These are phyloP conservation scores for Nannoperca obscura DNA, from an alignment of 2,797 vertebrate genomes.

Conservation along the genomic window DNA sequence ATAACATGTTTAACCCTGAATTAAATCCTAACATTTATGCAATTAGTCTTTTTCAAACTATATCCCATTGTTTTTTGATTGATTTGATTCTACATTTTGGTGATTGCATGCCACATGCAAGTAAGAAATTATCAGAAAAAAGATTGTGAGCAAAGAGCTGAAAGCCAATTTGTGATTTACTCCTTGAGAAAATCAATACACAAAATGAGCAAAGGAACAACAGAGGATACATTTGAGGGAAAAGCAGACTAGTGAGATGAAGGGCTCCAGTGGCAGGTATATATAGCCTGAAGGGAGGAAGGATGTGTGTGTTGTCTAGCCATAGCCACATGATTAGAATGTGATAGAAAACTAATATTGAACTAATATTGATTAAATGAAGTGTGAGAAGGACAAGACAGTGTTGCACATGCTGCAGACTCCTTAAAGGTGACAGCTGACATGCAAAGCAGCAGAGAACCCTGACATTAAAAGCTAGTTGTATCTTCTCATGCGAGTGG, in stretches of 20 bases:
- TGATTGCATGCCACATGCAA: conserved; percentile 59
- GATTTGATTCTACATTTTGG: neutral
- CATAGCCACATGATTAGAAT: neutral
- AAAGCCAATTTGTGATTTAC: conserved; percentile 52
- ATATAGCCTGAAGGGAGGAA: conserved; percentile 16
- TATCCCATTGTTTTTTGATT: neutral
- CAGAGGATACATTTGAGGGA: conserved; percentile 24
- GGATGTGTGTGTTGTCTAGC: conserved; percentile 9
- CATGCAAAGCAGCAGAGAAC: conserved; percentile 36
- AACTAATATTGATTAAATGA: neutral
- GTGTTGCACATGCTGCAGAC: conserved; percentile 52
- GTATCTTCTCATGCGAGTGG: conserved; percentile 30
- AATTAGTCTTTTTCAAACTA: neutral
- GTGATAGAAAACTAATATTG: conserved; percentile 18
- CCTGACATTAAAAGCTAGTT: conserved; percentile 16
- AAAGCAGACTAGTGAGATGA: conserved; percentile 38
- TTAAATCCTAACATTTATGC: neutral
- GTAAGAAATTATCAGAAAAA: conserved; percentile 27
- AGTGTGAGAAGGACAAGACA: conserved; percentile 28
- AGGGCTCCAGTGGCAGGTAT: conserved; percentile 67
- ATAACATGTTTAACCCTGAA: neutral
- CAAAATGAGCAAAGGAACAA: conserved; percentile 36
- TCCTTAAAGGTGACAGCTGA: conserved; percentile 31
- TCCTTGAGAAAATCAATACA: conserved; percentile 40
- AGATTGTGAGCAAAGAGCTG: conserved; percentile 48